Percentiles rank a stretch among this genome's conserved stretches.
Conservation (phyloP, 2,113 vertebrate genomes). For the Tachuris rubrigastra region DNA sequence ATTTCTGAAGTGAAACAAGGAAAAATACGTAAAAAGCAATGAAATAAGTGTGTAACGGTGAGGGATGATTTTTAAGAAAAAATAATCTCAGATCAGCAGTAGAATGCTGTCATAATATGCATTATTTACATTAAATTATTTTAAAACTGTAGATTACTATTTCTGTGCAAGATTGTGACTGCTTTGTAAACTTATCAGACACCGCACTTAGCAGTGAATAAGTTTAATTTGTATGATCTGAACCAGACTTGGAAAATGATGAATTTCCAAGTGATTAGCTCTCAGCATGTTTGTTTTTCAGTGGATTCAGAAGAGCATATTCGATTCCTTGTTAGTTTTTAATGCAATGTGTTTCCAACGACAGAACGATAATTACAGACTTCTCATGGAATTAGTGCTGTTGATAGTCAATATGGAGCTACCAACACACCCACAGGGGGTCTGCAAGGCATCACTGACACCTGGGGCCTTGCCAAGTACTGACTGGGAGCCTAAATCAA, state of each 20-base stretch:
- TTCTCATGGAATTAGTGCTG: neutral
- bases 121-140: neutral
- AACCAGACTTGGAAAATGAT: neutral
- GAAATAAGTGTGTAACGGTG: neutral
- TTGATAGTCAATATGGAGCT: rapidly evolving
- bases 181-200: rapidly evolving
- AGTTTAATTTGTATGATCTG: neutral
- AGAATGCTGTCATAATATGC: neutral
- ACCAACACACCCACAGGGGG: neutral
- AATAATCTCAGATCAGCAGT: neutral
- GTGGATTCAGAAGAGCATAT: neutral
- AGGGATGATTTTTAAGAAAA: neutral
- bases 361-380: neutral
- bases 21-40: neutral
- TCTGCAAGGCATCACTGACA: neutral
- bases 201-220: neutral
- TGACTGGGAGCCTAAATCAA: neutral
- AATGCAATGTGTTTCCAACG: neutral
- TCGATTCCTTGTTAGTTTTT: neutral
- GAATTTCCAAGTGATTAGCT: neutral
- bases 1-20: neutral
- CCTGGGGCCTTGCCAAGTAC: neutral
- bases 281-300: neutral
- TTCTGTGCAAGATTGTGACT: neutral
- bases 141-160: neutral